A percentile compares a stretch with the other conserved stretches of the same genome.
phyloP scores from a whole-genome alignment of 2,888 invertebrate genomes.

The Melolontha melolontha region DNA sequence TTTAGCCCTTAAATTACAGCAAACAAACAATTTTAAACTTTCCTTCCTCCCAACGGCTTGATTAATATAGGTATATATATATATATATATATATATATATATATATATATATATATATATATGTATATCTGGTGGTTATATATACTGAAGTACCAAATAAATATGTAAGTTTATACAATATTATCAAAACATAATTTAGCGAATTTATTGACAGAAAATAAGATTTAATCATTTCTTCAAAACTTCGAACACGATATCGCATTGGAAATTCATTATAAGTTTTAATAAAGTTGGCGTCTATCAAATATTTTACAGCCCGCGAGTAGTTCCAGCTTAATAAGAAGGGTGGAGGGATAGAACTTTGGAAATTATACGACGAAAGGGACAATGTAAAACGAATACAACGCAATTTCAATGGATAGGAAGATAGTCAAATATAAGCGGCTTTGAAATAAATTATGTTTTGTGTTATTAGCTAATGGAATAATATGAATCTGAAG shows the following conservation, averaged over 20 bases:
- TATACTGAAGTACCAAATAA: not conserved
- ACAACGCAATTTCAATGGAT: not conserved
- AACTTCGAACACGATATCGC: not conserved
- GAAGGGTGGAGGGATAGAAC: not conserved
- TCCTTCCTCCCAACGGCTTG: not conserved
- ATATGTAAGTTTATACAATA: constrained; percentile 7
- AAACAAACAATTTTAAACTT: constrained; percentile 16
- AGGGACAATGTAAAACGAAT: not conserved
- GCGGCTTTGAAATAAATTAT: constrained; percentile 15
- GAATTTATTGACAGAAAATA: constrained; percentile 27
- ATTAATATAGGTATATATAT: constrained; percentile 11
- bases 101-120: too few species aligned
- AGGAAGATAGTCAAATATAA: constrained; percentile 7
- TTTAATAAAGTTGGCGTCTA: constrained; percentile 32
- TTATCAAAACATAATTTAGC: constrained; percentile 32
- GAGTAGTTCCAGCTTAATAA: constrained; percentile 22
- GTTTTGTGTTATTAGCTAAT: not conserved
- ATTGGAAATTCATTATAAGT: constrained; percentile 36
- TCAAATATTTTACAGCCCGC: constrained; percentile 31
- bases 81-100: too few species aligned
- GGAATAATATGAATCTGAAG: not conserved
- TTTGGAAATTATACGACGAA: not conserved
- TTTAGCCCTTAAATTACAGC: not conserved
- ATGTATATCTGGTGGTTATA: too few species aligned
- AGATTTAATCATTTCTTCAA: constrained; percentile 15